These are phyloP conservation scores for Echinarachnius parma DNA, from an alignment of 53 echinoderm and acorn worm species.

Conservation along the genomic window DNA sequence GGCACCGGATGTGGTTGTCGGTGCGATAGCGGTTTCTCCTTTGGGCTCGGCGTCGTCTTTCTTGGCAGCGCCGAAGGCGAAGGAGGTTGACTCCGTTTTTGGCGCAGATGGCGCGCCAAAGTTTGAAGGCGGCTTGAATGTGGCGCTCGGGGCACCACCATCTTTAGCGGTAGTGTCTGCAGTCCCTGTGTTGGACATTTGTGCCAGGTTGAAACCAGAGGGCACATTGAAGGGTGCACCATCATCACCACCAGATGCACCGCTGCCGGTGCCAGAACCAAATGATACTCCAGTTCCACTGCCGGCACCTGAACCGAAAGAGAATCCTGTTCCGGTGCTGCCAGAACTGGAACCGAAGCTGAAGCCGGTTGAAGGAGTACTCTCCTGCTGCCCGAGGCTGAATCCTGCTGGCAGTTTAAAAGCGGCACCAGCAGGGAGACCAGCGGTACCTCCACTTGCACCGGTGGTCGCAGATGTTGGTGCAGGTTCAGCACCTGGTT, in stretches of 20 bases:
- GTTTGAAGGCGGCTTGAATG: background rate
- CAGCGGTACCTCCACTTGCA: background rate
- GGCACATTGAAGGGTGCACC: conserved; percentile 5
- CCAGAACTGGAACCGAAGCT: conserved; percentile 7
- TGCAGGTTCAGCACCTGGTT: conserved; percentile 56
- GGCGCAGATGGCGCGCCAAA: background rate
- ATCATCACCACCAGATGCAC: background rate
- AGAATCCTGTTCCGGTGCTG: conserved; percentile 2
- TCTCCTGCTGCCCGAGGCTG: too few relatives aligned
- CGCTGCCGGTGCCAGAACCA: background rate
- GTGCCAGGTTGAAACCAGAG: background rate
- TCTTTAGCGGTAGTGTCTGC: conserved; percentile 6
- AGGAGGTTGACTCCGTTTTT: background rate
- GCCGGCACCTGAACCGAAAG: background rate
- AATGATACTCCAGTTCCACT: conserved; percentile 2
- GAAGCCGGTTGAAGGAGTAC: too few relatives aligned
- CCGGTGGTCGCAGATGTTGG: background rate
- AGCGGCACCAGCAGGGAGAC: conserved; percentile 17
- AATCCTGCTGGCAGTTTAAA: conserved; percentile 5
- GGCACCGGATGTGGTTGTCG: conserved; percentile 4
- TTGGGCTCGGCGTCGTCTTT: background rate
- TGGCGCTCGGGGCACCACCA: background rate
- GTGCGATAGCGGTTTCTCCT: too few relatives aligned
- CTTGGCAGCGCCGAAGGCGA: background rate
- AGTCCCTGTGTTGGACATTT: background rate